These are phyloP conservation scores for Torymus tubicola DNA, from an alignment of 2,888 invertebrate genomes.

Conservation along the genomic window DNA sequence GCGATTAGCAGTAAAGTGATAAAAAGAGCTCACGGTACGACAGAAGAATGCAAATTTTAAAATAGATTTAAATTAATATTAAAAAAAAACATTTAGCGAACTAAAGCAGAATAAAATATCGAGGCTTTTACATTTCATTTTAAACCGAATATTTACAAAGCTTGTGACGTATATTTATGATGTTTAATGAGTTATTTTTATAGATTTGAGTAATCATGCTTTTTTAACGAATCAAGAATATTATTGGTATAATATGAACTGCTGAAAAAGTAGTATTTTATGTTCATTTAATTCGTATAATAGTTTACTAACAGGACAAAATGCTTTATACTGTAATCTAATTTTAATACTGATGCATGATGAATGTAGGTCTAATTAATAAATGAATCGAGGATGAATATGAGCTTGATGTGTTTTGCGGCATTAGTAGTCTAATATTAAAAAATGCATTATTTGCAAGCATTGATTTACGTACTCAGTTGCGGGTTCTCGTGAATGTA, in stretches of 20 bases:
- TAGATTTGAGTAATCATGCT: neutral
- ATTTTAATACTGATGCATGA: slow-evolving; percentile 26
- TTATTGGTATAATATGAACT: neutral
- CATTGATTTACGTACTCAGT: slow-evolving; percentile 79
- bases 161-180: neutral
- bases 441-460: slow-evolving; percentile 43
- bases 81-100: no score
- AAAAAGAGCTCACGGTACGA: no score
- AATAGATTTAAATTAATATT: no score
- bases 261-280: slow-evolving; percentile 10
- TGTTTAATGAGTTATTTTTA: slow-evolving; percentile 11
- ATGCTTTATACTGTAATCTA: no score
- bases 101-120: neutral
- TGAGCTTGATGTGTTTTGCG: slow-evolving; percentile 53
- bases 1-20: slow-evolving; percentile 13
- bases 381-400: slow-evolving; percentile 52
- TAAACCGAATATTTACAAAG: slow-evolving; percentile 23
- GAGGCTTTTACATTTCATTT: neutral
- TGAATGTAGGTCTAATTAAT: slow-evolving; percentile 43
- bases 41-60: no score
- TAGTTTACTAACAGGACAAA: no score
- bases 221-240: slow-evolving; percentile 3
- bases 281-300: no score
- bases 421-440: slow-evolving; percentile 56
- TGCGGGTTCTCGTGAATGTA: slow-evolving; percentile 80